Conservation (phyloP, 2,797 vertebrate species). For the Pyrocephalus nanus region DNA sequence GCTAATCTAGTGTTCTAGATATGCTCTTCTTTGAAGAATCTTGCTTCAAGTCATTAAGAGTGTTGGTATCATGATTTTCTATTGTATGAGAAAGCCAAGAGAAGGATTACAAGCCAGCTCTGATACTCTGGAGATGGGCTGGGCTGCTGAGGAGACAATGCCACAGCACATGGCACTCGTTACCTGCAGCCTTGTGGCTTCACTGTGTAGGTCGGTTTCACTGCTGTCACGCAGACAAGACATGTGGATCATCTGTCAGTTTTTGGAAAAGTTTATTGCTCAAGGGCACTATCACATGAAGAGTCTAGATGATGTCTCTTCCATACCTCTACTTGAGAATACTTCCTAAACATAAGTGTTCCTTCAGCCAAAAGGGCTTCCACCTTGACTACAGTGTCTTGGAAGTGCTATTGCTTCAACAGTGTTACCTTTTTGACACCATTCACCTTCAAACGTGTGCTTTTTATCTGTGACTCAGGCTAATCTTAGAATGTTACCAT, state of each 20-base stretch:
- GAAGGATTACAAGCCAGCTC: not conserved
- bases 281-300: not conserved
- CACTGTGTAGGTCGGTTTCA: not conserved
- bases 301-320: not conserved
- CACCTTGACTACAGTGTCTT: not conserved
- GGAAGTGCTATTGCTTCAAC: not conserved
- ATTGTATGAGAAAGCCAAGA: not conserved
- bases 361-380: not conserved
- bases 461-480: not conserved
- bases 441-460: not conserved
- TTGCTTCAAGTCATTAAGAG: not conserved
- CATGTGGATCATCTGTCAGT: not conserved
- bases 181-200: not conserved
- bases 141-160: not conserved
- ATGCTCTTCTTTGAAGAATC: not conserved
- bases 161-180: not conserved
- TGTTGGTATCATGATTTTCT: not conserved
- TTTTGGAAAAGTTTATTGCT: not conserved
- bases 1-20: not conserved
- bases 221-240: not conserved
- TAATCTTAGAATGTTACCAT: not conserved
- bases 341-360: rapidly evolving
- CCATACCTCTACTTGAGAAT: not conserved
- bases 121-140: not conserved
- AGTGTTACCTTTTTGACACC: not conserved